These are phyloP conservation scores for Lamellibrachia luymesi DNA, from an alignment of 1,140 invertebrate genomes.

Conservation along the genomic window DNA sequence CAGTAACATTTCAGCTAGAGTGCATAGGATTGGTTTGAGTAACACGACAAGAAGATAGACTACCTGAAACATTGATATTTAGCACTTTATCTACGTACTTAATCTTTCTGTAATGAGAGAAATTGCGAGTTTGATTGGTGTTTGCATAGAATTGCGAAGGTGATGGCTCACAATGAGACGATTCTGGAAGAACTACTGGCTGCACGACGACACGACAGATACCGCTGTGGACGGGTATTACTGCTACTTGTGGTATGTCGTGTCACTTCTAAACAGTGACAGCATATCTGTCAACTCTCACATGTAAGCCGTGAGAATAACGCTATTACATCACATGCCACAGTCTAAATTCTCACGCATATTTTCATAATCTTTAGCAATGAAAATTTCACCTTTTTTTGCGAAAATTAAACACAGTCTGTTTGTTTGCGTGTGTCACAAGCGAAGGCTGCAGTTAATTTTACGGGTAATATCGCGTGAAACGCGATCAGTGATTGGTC, in stretches of 20 bases:
- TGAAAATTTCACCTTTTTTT: too few relatives aligned
- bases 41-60: neutral
- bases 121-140: neutral
- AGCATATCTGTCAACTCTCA: neutral
- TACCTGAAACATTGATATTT: neutral
- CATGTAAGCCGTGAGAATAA: neutral
- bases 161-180: slow-evolving; percentile 26
- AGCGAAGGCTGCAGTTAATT: too few relatives aligned
- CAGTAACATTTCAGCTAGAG: too few relatives aligned
- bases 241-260: slow-evolving; percentile 47
- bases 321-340: too few relatives aligned
- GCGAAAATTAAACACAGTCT: too few relatives aligned
- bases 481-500: too few relatives aligned
- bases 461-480: too few relatives aligned
- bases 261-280: neutral
- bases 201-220: slow-evolving; percentile 36
- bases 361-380: too few relatives aligned
- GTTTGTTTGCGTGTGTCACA: too few relatives aligned
- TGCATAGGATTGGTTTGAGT: too few relatives aligned
- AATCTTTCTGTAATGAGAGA: neutral
- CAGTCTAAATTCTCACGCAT: too few relatives aligned
- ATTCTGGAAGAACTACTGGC: slow-evolving; percentile 45
- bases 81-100: neutral
- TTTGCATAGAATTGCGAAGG: too few relatives aligned
- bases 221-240: slow-evolving; percentile 53